Conservation (phyloP, 2,113 vertebrate genomes). For the Heterochromis multidens region DNA sequence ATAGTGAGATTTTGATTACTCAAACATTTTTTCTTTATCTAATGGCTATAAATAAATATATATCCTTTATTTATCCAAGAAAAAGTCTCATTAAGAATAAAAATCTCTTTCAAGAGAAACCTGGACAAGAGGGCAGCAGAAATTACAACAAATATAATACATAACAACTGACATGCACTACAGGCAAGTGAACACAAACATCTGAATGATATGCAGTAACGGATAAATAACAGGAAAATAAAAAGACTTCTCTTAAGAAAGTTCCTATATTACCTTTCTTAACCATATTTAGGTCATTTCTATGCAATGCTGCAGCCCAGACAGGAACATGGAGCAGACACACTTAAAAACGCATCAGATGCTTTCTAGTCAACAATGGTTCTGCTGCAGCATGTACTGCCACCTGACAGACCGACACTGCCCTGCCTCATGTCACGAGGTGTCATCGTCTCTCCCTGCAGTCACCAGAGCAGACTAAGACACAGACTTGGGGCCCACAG, state of each 20-base stretch:
- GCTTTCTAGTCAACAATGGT: neutral
- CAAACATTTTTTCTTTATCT: too few species aligned
- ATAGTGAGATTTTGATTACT: too few species aligned
- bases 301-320: fast-evolving
- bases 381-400: neutral
- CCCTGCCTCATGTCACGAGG: neutral
- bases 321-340: neutral
- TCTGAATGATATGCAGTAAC: neutral
- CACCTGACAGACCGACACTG: neutral
- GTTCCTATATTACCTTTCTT: too few species aligned
- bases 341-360: neutral
- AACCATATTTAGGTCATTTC: neutral
- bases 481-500: neutral
- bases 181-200: neutral
- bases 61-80: too few species aligned
- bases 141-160: too few species aligned
- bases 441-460: neutral
- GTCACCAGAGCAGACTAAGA: neutral
- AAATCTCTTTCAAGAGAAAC: too few species aligned
- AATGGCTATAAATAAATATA: too few species aligned
- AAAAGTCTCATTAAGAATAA: too few species aligned
- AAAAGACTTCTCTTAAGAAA: neutral
- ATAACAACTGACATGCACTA: neutral
- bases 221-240: neutral
- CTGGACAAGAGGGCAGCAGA: too few species aligned